phyloP scores from a whole-genome alignment of 2,888 invertebrate genomes.

The Ormyrus thymus region DNA sequence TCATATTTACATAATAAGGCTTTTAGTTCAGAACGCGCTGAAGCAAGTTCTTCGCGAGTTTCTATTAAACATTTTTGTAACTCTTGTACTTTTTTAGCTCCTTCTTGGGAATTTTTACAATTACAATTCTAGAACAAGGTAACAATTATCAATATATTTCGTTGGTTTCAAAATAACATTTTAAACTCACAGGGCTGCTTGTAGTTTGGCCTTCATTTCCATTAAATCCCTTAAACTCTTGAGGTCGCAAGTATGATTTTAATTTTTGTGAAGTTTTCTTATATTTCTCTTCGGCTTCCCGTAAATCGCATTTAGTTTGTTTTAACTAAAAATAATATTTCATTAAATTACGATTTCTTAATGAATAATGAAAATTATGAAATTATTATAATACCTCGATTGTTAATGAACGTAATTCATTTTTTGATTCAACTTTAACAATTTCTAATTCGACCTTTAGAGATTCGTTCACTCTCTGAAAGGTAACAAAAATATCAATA shows the following conservation, averaged over 20 bases:
- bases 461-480: slow-evolving; percentile 67
- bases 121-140: slow-evolving; percentile 20
- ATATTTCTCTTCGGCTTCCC: slow-evolving; percentile 61
- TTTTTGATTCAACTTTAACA: slow-evolving; percentile 62
- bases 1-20: slow-evolving; percentile 58
- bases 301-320: slow-evolving; percentile 8
- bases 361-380: slow-evolving; percentile 25
- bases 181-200: neutral
- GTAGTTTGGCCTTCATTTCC: neutral
- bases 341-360: neutral
- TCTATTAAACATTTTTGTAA: slow-evolving; percentile 62
- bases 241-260: slow-evolving; percentile 50
- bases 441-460: slow-evolving; percentile 61
- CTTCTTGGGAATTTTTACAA: slow-evolving; percentile 54
- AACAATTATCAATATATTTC: neutral
- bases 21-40: slow-evolving; percentile 58
- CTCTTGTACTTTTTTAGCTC: slow-evolving; percentile 57
- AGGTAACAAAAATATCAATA: too few species aligned
- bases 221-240: neutral
- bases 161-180: neutral
- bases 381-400: slow-evolving; percentile 56
- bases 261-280: slow-evolving; percentile 60
- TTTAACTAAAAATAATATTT: slow-evolving; percentile 60
- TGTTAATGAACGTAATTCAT: slow-evolving; percentile 61
- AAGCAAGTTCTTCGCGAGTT: slow-evolving; percentile 57